Base-by-base conservation (phyloP, 1,140 invertebrate genomes). In the Anoplophora glabripennis region DNA sequence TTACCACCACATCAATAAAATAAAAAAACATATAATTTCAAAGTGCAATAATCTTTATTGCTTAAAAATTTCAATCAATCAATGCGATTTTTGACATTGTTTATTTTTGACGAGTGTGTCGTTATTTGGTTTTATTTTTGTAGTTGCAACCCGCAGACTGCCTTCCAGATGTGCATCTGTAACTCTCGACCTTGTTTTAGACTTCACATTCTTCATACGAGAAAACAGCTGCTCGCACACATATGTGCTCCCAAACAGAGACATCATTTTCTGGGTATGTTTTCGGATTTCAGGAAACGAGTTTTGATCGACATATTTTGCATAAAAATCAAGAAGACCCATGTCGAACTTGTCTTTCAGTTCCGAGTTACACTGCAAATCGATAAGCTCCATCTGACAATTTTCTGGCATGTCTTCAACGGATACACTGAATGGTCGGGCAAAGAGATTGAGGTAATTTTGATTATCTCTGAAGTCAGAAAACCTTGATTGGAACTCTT, bases 321-420 rank as follows among this genome's bases (percentile, higher is more conserved):
- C 33, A 56, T 36, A 56, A 44, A 45, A 44, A 0, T 35, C 28
- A 35, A 57, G 48, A 47, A 57, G 12, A 36, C 44, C 55, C 34
- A 57, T 48, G 42, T 45, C 55, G 55, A 57, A 38, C 42, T 41
- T 33, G 17, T 42, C 53, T 40, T 46, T 37, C 14, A 33, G n/a
- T n/a, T n/a, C n/a, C n/a, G n/a, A n/a, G n/a, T n/a, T n/a, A n/a
- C n/a, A n/a, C n/a, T n/a, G n/a, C n/a, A n/a, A n/a, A n/a, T n/a
- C n/a, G n/a, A n/a, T n/a, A n/a, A n/a, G n/a, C n/a, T n/a, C n/a
- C n/a, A n/a, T n/a, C n/a, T n/a, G n/a, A n/a, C n/a, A n/a, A n/a
- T n/a, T n/a, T n/a, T n/a, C n/a, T n/a, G n/a, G n/a, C n/a, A n/a
- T n/a, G n/a, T n/a, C n/a, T n/a, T n/a, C n/a, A n/a, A n/a, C n/a